Percentiles rank a stretch among this genome's conserved stretches.
Evolutionary conservation across 2,888 invertebrate species (phyloP).

Genomic region (Acanthosepion esculentum): DNA sequence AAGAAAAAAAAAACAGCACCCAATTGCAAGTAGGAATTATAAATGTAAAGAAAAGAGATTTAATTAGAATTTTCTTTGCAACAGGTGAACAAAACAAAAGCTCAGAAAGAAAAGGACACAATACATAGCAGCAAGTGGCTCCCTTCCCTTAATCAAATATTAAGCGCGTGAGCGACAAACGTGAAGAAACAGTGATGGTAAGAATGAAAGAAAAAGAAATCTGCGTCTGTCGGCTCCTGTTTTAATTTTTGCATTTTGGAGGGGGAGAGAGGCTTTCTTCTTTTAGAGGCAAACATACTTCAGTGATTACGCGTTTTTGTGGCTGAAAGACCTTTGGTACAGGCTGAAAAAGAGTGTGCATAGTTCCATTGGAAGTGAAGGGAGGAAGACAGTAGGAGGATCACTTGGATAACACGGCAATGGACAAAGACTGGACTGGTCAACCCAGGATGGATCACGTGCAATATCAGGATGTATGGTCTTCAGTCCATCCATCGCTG

Average conservation of each 20-base stretch:
- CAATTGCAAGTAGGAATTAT: background rate
- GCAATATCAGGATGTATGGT: slow-evolving; percentile 47
- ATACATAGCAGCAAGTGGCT: slow-evolving; percentile 33
- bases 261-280: background rate
- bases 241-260: background rate
- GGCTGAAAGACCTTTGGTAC: background rate
- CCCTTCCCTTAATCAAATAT: background rate
- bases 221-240: background rate
- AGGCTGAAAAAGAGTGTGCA: slow-evolving; percentile 43
- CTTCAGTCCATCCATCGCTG: slow-evolving; percentile 47
- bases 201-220: background rate
- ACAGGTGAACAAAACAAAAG: slow-evolving; percentile 33
- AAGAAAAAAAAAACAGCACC: background rate
- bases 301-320: background rate
- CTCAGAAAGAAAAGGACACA: background rate
- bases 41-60: background rate
- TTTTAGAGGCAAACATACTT: background rate
- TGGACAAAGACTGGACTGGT: slow-evolving; percentile 48
- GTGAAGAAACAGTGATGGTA: background rate
- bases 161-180: background rate
- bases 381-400: slow-evolving; percentile 46
- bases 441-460: slow-evolving; percentile 44
- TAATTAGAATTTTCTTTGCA: slow-evolving; percentile 6
- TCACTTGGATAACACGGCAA: slow-evolving; percentile 48
- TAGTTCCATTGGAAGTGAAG: slow-evolving; percentile 39